A percentile compares a stretch with the other conserved stretches of the same genome.
These are phyloP conservation scores for Latrodectus hesperus DNA, from an alignment of 2,888 invertebrate genomes.

Conservation along the genomic window DNA sequence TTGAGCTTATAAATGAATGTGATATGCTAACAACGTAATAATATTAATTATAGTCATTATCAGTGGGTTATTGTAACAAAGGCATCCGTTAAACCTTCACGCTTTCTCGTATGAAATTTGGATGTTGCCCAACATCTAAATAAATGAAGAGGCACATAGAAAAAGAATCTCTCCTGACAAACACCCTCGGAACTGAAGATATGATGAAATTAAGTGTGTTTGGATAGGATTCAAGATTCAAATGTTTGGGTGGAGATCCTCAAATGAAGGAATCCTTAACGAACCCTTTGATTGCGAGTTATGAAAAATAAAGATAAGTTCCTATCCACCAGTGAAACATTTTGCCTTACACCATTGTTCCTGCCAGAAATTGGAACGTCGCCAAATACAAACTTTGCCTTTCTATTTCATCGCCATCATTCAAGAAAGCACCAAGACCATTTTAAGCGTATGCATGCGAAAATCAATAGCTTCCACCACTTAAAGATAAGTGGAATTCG, in stretches of 20 bases:
- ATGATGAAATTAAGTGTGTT: constrained; percentile 37
- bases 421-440: constrained; percentile 31
- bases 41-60: too few species aligned
- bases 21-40: too few species aligned
- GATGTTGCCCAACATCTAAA: neutral
- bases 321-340: constrained; percentile 23
- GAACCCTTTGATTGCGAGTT: constrained; percentile 54
- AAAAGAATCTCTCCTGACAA: neutral
- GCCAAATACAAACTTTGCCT: constrained; percentile 58
- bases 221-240: constrained; percentile 50
- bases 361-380: constrained; percentile 20
- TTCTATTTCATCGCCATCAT: constrained; percentile 19
- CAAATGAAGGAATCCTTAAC: constrained; percentile 14
- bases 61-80: too few species aligned
- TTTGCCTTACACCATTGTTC: constrained; percentile 37
- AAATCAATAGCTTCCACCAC: constrained; percentile 11
- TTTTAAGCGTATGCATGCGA: constrained; percentile 17
- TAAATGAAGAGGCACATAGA: neutral
- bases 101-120: neutral
- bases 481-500: neutral
- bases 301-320: constrained; percentile 47
- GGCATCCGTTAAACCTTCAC: too few species aligned
- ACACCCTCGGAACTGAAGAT: neutral
- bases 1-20: too few species aligned
- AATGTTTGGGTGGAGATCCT: neutral